Conservation (phyloP, 2,888 invertebrate genomes). For the Dendrolimus houi region DNA sequence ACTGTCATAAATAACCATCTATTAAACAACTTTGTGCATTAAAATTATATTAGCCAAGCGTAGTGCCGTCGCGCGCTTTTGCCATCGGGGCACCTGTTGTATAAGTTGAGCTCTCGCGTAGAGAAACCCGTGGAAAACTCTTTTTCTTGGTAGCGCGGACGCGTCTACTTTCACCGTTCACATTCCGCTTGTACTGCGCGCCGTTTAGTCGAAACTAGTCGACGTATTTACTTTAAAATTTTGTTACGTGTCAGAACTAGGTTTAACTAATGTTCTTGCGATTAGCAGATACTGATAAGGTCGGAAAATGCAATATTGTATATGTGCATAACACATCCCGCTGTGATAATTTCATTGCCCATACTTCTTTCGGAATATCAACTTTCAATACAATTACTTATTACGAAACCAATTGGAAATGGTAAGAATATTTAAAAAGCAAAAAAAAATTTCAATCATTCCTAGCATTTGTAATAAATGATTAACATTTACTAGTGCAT, state of each 20-base stretch:
- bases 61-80: slow-evolving; percentile 11
- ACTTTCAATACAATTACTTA: no score
- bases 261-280: slow-evolving; percentile 32
- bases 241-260: slow-evolving; percentile 39
- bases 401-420: not conserved
- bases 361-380: no score
- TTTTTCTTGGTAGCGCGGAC: slow-evolving; percentile 67
- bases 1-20: not conserved
- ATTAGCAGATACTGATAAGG: slow-evolving; percentile 29
- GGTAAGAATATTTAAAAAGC: not conserved
- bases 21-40: not conserved
- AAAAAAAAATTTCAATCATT: no score
- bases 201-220: slow-evolving; percentile 45
- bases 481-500: no score
- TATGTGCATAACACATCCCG: slow-evolving; percentile 5
- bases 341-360: no score
- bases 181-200: slow-evolving; percentile 47
- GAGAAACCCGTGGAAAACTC: slow-evolving; percentile 70
- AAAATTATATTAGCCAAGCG: slow-evolving; percentile 10
- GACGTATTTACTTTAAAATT: slow-evolving; percentile 32
- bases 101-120: slow-evolving; percentile 47
- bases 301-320: slow-evolving; percentile 23
- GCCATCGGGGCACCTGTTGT: slow-evolving; percentile 46
- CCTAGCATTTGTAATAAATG: no score
- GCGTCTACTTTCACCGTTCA: slow-evolving; percentile 69